phyloP scores from a whole-genome alignment of 2,113 vertebrate species.

The Equus przewalskii region DNA sequence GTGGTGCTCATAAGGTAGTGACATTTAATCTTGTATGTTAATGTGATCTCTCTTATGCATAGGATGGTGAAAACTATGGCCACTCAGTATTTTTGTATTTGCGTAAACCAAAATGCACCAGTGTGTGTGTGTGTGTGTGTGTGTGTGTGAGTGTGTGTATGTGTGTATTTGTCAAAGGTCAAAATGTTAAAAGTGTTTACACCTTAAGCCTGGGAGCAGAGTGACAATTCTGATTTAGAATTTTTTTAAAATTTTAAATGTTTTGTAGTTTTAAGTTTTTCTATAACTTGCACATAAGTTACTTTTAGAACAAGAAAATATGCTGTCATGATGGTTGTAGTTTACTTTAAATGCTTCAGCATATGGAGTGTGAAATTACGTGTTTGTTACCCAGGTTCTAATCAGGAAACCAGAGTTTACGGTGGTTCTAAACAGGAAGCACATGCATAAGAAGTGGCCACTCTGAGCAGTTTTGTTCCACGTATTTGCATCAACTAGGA shows the following conservation, averaged over 20 bases:
- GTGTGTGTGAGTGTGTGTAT: too few species aligned
- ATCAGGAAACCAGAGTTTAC: not conserved
- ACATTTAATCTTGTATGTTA: not conserved
- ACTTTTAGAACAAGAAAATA: not conserved
- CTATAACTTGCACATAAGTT: not conserved
- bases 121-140: too few species aligned
- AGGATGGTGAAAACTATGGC: not conserved
- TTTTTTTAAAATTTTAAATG: not conserved
- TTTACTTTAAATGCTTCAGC: not conserved
- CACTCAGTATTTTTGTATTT: not conserved
- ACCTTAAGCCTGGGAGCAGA: not conserved
- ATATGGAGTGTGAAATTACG: not conserved
- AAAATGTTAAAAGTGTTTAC: not conserved
- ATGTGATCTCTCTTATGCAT: not conserved
- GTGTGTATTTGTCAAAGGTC: not conserved
- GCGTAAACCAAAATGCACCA: not conserved
- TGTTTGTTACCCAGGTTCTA: not conserved
- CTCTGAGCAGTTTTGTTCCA: not conserved
- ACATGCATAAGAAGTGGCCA: accelerated
- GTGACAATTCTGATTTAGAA: not conserved
- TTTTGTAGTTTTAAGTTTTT: not conserved
- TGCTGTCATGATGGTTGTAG: too few species aligned
- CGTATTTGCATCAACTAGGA: accelerated
- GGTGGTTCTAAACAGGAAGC: not conserved
- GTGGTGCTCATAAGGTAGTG: not conserved